Base-by-base conservation (phyloP, 2,888 invertebrate genomes). In the Ditula angustiorana region DNA sequence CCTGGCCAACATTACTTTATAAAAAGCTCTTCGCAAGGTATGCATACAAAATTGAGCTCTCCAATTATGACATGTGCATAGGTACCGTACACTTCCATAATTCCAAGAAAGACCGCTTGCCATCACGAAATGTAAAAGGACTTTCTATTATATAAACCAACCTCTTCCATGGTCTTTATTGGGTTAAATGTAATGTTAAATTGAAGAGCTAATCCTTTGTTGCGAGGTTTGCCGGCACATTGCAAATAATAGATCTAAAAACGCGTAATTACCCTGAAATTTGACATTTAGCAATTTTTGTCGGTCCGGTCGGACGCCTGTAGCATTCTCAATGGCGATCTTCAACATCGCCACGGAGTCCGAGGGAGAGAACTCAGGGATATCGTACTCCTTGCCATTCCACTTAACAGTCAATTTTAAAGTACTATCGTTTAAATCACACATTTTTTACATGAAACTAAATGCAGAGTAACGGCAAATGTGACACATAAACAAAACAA, bases 251-350 rank as follows among this genome's bases (percentile, higher is more conserved):
- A 49, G 30, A 28, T 49, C 26, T 28, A 26, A 55, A 68, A 59
- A 68, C 67, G 58, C 50, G 57, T 75, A 82, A 56, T 83, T 87
- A 97, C 98, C 98, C 95, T 98, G 98, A 81, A 95, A 94, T 92
- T 98, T 98, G 57, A 99, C 94, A 88, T 99, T 99, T 46, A 99
- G 94, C 46, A 99, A 90, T 88, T 99, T 99, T 85, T 99, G 99
- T 69, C 98, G 94, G 78, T 97, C 97, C n/a, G 98, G 97, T 63
- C 96, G 94, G 23, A 99, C 99, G 68, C 97, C 96, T 49, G 99
- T 99, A 81, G 96, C 95, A 83, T 96, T 96, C 83, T 96, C 95
- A 73, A 99, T 98, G 66, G 95, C 95, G 77, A 96, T 95, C 88
- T 98, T 98, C 70, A 99, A 91, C 86, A 96, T 95, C 16, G 95